Conservation (phyloP, 2,888 invertebrate genomes). For the Oligia strigilis region DNA sequence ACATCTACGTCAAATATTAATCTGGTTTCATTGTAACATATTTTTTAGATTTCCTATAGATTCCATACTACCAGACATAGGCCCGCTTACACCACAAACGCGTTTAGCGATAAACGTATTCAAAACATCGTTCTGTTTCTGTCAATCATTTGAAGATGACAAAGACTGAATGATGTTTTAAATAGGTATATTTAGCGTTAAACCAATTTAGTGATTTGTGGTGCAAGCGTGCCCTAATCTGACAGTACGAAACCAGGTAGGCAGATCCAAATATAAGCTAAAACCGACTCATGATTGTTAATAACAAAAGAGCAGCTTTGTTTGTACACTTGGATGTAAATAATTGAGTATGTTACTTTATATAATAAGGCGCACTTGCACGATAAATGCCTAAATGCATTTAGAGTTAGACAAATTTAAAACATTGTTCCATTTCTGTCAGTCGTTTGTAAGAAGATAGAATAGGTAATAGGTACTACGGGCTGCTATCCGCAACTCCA, state of each 20-base stretch:
- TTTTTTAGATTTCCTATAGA: neutral
- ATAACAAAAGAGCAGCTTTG: neutral
- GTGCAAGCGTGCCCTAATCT: neutral
- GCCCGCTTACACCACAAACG: neutral
- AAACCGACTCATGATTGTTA: neutral
- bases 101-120: neutral
- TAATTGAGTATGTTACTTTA: neutral
- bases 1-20: slow-evolving; percentile 83
- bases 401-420: neutral
- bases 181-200: neutral
- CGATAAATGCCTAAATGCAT: neutral
- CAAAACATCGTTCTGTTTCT: neutral
- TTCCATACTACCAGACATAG: neutral
- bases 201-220: neutral
- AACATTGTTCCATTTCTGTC: neutral
- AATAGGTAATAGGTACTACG: neutral
- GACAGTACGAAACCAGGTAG: neutral
- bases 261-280: neutral
- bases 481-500: no score
- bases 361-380: neutral
- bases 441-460: neutral
- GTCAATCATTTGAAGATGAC: neutral
- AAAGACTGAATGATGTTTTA: neutral
- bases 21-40: neutral
- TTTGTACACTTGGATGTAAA: neutral